A percentile compares a stretch with the other conserved stretches of the same genome.
These are phyloP conservation scores for Macaca nemestrina DNA, from an alignment of 2,113 vertebrate genomes.

Conservation along the genomic window DNA sequence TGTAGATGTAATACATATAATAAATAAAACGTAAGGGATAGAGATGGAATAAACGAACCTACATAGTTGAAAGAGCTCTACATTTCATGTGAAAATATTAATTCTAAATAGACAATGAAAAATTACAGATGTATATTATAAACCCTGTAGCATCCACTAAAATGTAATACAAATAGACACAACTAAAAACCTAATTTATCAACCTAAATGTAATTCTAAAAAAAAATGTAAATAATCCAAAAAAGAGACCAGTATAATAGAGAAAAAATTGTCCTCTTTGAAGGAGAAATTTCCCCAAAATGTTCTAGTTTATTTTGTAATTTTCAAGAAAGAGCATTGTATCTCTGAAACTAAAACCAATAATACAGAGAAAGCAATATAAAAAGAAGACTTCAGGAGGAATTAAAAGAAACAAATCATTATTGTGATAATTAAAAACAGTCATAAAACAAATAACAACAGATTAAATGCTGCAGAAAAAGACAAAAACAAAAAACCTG, in stretches of 20 bases:
- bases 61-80: neutral
- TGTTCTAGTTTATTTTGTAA: slow-evolving; percentile 11
- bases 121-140: neutral
- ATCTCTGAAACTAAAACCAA: slow-evolving; percentile 1
- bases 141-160: neutral
- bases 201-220: slow-evolving; percentile 19
- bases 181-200: neutral
- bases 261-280: neutral
- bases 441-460: neutral
- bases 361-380: slow-evolving; percentile 20
- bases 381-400: slow-evolving; percentile 19
- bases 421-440: slow-evolving; percentile 30
- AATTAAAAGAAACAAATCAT: slow-evolving; percentile 50
- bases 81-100: neutral
- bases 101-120: neutral
- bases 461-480: neutral
- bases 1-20: neutral
- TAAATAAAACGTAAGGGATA: neutral
- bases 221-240: neutral
- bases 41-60: neutral
- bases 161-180: neutral
- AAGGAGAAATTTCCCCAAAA: neutral
- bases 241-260: neutral
- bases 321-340: slow-evolving; percentile 23
- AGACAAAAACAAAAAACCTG: neutral